phyloP scores from a whole-genome alignment of 2,113 vertebrate genomes.

The Aegotheles bennettii region DNA sequence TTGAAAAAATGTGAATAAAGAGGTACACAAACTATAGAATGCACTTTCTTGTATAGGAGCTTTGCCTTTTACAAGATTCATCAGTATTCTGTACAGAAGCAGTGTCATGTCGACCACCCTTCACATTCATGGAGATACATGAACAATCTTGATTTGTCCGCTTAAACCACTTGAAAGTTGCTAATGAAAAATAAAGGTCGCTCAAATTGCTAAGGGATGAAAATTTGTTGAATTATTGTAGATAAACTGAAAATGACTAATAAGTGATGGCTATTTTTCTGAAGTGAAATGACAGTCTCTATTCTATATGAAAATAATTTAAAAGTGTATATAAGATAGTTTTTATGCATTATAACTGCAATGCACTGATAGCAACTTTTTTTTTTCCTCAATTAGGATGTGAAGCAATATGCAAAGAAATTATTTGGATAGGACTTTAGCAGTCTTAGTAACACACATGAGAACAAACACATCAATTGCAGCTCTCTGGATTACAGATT shows the following conservation, averaged over 20 bases:
- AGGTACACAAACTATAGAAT: not conserved
- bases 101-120: not conserved
- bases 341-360: not conserved
- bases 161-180: not conserved
- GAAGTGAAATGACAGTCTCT: not conserved
- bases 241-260: not conserved
- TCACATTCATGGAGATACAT: not conserved
- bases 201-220: not conserved
- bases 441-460: not conserved
- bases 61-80: not conserved
- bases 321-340: not conserved
- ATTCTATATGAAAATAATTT: not conserved
- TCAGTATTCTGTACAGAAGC: not conserved
- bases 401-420: not conserved
- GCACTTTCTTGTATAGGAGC: not conserved
- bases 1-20: not conserved
- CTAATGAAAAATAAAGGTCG: not conserved
- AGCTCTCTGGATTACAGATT: not conserved
- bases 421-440: not conserved
- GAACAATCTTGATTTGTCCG: not conserved
- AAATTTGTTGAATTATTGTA: not conserved
- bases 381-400: not conserved
- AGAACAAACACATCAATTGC: not conserved
- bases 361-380: not conserved
- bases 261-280: not conserved